Evolutionary conservation across 2,888 invertebrate genomes (phyloP).

Genomic region (Lochmaea crataegi): DNA sequence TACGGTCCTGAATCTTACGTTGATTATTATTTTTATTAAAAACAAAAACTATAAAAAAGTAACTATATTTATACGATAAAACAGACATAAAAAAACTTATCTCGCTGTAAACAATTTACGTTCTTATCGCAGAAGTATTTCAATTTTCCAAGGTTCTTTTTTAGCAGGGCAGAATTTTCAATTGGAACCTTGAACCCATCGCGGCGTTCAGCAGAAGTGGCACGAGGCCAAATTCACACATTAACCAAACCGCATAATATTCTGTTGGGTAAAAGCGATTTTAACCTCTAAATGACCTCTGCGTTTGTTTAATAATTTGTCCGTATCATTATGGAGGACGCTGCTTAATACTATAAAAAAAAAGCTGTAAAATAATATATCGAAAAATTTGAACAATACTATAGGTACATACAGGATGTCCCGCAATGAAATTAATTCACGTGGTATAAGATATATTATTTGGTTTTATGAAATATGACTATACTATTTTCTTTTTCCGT

Average conservation of each 20-base stretch:
- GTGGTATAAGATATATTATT: too few species aligned
- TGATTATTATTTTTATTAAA: too few species aligned
- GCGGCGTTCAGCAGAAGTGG: slow-evolving; percentile 50
- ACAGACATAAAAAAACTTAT: slow-evolving; percentile 8
- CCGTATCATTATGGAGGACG: slow-evolving; percentile 14
- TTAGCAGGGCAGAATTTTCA: slow-evolving; percentile 45
- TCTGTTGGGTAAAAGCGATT: slow-evolving; percentile 41
- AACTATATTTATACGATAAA: background rate
- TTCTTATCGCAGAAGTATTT: slow-evolving; percentile 22
- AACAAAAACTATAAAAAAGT: background rate
- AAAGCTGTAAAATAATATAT: slow-evolving; percentile 14
- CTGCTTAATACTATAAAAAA: slow-evolving; percentile 4
- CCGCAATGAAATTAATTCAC: background rate
- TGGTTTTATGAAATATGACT: too few species aligned
- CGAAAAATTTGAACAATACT: background rate
- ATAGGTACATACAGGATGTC: background rate
- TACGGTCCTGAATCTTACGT: too few species aligned
- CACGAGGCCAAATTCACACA: slow-evolving; percentile 54
- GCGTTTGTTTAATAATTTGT: slow-evolving; percentile 35
- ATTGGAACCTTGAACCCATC: slow-evolving; percentile 54
- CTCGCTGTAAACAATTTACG: background rate
- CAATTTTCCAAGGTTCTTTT: slow-evolving; percentile 42
- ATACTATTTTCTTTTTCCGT: too few species aligned
- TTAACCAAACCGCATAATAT: slow-evolving; percentile 42
- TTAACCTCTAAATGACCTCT: slow-evolving; percentile 55